Evolutionary conservation across 2,797 vertebrate genomes (phyloP), one percentile per base, ranked within the genome.

Genomic region (Gambusia yucatana): DNA sequence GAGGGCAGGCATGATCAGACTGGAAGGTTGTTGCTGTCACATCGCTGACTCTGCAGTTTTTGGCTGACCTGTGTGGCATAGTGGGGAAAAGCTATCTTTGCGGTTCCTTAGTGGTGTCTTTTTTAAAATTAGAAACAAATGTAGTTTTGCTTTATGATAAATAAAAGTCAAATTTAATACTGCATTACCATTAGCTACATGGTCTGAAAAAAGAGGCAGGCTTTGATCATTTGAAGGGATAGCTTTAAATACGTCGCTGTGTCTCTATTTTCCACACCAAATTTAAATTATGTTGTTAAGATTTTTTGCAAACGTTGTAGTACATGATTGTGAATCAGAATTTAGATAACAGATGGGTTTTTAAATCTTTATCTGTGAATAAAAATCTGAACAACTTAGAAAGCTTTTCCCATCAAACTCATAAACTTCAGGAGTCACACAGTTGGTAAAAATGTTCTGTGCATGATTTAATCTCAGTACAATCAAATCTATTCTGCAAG

Each of bases 41-140:
- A 70, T 77, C 5, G 1, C 72, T 61, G 77, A 88, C 79, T 86
- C 82, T 20, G 63, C 86, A 84, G 82, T 83, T 86, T 82, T 82
- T 72, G 14, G 33, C 72, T 82, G 83, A 91, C 84, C 87, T 86
- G 72, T 84, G 72, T 28, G 41, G 67, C 67, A 57, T 72, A 63
- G 30, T 36, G 28, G 52, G 69, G 30, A 61, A 63, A 75, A 63
- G 67, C 41, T 69, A 22, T n/a, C 41, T n/a, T 69, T n/a, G 75
- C 82, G 79, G 78, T 75, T 84, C 20, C 10, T 63, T 75, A 25
- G 10, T 4, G 22, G 25, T 28, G 25, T 16, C 11, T 16, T 52
- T 17, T 48, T 72, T 65, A 5, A 33, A 33, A 22, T 4, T 39
- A 39, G 16, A 17, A 39, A 39, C 8, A 22, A 4, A 36, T 39